Evolutionary conservation across 2,113 vertebrate species (phyloP), one percentile per base, ranked within the genome.

Genomic region (Desmodus rotundus): DNA sequence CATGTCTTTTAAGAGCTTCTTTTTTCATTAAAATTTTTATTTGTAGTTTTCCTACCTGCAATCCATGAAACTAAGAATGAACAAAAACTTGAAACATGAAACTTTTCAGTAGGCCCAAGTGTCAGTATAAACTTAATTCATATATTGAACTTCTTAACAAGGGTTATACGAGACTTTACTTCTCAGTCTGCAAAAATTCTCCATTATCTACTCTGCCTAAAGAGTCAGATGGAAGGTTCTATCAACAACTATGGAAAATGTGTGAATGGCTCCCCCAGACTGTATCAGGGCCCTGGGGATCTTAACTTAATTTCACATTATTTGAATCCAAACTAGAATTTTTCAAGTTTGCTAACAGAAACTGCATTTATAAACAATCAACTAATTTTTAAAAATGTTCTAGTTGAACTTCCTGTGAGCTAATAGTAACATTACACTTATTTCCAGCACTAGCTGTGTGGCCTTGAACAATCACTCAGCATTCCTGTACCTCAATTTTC

Each of bases 11-110:
- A 96, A 98, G 89, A 97, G 94, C 33, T 94, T 87, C 76, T 92
- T 95, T 92, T 84, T 76, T 61, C 17, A 68, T 95, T 89, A 93
- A 91, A 91, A 80, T 4, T 84, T 95, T 93, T 87, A 93, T 93
- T 96, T 94, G 80, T 96, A 93, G 91, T 94, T 97, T 94, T 95
- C 91, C 89, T 95, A 94, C 43, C 85, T 96, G 28, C 58, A 91
- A 96, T 96, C 84, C 70, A 87, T 73, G 63, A 95, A 76, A 63
- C 86, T 80, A 84, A 85, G 78, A 96, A 93, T 93, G 78, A 95
- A 93, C 26, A 97, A 95, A 93, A 95, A 74, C 47, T 43, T 93
- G 89, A 93, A 94, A 96, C 11, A 38, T 38, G 45, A 94, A 91
- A 86, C 87, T 70, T 38, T 91, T 28, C 52, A 61, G 41, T 19